Evolutionary conservation across 92 coral and sea anemone species (phyloP).

Genomic region (Plumapathes pennacea): DNA sequence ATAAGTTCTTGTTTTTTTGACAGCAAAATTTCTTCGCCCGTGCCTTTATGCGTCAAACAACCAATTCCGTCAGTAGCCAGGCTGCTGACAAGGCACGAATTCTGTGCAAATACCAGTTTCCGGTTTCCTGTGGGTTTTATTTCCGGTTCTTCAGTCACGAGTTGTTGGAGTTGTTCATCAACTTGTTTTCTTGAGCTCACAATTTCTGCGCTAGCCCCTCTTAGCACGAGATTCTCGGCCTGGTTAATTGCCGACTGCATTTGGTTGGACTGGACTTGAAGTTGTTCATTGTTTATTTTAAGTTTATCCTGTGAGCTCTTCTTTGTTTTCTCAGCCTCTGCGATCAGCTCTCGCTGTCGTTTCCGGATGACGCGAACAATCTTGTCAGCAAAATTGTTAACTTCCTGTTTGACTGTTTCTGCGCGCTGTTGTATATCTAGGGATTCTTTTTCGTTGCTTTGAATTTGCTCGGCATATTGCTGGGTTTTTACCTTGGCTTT

Average conservation of each 20-base stretch:
- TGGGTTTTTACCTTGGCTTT: too few species aligned
- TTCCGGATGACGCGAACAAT: neutral
- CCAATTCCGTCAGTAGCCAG: neutral
- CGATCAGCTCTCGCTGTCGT: neutral
- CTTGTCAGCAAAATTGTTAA: constrained; percentile 1
- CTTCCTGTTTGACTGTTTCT: neutral
- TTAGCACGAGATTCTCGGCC: neutral
- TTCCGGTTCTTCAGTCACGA: too few species aligned
- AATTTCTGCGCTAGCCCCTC: constrained; percentile 5
- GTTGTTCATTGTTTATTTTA: neutral
- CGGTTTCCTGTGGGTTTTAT: too few species aligned
- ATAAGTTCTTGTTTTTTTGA: too few species aligned
- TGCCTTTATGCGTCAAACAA: neutral
- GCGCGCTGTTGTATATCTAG: constrained; percentile 1
- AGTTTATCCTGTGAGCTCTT: neutral
- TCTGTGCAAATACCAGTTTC: neutral
- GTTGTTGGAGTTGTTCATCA: neutral
- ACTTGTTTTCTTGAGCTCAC: neutral
- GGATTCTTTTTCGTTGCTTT: too few species aligned
- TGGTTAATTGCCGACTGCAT: neutral
- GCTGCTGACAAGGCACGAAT: neutral
- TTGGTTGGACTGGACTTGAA: neutral
- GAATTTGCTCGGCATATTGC: too few species aligned
- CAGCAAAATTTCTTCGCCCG: too few species aligned
- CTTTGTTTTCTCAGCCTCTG: neutral